A percentile compares a stretch with the other conserved stretches of the same genome.
Evolutionary conservation across 2,797 vertebrate species (phyloP).

Genomic region (Microctenopoma steveboyesi): DNA sequence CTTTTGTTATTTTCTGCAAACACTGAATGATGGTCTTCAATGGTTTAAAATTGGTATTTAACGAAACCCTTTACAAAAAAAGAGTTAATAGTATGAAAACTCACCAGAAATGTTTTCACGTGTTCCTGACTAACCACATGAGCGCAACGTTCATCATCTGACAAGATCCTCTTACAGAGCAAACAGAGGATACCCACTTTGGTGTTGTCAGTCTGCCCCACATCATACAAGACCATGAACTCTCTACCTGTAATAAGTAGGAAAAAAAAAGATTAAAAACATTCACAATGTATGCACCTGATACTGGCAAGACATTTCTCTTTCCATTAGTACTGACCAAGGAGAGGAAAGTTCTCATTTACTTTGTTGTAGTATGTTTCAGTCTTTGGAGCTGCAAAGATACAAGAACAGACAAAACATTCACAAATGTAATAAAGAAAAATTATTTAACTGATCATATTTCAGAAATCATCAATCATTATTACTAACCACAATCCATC

Average conservation of each 20-base stretch:
- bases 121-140: conserved; percentile 69
- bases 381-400: conserved; percentile 47
- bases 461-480: neutral
- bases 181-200: conserved; percentile 58
- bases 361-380: conserved; percentile 36
- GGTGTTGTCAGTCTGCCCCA: rapidly evolving
- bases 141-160: neutral
- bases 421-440: neutral
- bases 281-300: neutral
- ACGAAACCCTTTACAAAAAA: no score
- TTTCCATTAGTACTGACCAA: conserved; percentile 59
- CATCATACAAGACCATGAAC: conserved; percentile 57
- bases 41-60: no score
- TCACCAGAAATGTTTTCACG: conserved; percentile 64
- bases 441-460: neutral
- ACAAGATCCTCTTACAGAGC: conserved; percentile 65
- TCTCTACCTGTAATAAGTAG: conserved; percentile 52
- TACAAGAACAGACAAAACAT: conserved; percentile 1
- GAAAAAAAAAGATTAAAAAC: neutral
- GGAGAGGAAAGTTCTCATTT: conserved; percentile 55
- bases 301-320: neutral
- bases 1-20: no score
- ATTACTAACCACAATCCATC: conserved; percentile 36
- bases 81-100: conserved; percentile 14
- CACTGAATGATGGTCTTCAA: no score